These are phyloP conservation scores for Marisa cornuarietis DNA, from an alignment of 1,140 invertebrate species.

Conservation along the genomic window DNA sequence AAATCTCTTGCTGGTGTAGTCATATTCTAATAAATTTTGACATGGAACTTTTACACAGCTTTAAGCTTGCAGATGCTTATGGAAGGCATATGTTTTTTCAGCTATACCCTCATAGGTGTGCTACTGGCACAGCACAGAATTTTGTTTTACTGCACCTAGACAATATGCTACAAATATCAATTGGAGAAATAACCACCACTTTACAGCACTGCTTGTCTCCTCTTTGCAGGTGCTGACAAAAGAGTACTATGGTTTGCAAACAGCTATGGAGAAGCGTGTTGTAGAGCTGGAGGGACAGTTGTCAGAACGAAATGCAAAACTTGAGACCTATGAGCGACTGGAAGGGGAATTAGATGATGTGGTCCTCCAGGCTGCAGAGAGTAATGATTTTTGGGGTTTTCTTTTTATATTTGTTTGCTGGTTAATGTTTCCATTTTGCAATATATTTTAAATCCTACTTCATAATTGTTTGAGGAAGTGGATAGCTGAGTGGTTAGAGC, in stretches of 20 bases:
- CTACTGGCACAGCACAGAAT: too few species aligned
- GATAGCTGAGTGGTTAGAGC: too few species aligned
- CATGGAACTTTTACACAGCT: too few species aligned
- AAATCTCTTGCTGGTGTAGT: too few species aligned
- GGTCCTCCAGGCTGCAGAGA: conserved; percentile 66
- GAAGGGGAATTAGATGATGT: conserved; percentile 66
- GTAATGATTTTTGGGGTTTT: conserved; percentile 31
- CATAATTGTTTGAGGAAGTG: background rate
- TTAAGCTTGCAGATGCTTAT: too few species aligned
- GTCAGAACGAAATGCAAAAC: conserved; percentile 53
- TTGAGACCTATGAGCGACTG: conserved; percentile 63
- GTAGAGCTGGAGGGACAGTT: conserved; percentile 58
- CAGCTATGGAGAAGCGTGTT: conserved; percentile 51
- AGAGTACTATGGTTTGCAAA: conserved; percentile 63
- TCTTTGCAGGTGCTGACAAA: conserved; percentile 59
- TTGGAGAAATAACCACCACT: too few species aligned
- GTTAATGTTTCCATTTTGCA: background rate
- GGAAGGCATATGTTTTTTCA: too few species aligned
- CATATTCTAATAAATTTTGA: too few species aligned
- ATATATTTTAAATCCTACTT: background rate
- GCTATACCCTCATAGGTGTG: too few species aligned
- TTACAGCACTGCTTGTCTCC: background rate
- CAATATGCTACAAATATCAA: too few species aligned
- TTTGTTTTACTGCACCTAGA: too few species aligned
- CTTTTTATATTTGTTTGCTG: background rate